Evolutionary conservation across 64 coral and sea anemone species (phyloP).

Genomic region (Dendrophyllia cribrosa): DNA sequence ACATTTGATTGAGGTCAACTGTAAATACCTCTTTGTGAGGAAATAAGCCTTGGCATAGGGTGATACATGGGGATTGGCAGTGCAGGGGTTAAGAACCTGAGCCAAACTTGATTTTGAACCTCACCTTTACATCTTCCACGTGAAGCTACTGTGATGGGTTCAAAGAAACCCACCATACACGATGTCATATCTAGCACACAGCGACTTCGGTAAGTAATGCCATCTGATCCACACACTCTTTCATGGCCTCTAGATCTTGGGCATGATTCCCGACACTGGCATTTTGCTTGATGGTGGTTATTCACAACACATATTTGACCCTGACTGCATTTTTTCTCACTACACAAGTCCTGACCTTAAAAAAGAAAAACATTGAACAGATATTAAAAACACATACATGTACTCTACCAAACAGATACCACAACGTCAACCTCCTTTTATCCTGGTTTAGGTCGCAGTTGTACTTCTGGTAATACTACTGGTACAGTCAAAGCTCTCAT

Average conservation of each 20-base stretch:
- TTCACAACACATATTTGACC: slow-evolving; percentile 77
- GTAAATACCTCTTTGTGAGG: too few species aligned
- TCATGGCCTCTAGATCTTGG: slow-evolving; percentile 19
- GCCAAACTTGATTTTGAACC: neutral
- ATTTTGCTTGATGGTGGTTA: slow-evolving; percentile 50
- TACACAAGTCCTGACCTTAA: slow-evolving; percentile 37
- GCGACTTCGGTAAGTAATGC: slow-evolving; percentile 68
- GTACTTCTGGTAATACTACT: too few species aligned
- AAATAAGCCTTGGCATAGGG: too few species aligned
- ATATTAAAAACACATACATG: too few species aligned
- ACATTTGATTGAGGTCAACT: too few species aligned
- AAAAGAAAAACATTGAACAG: too few species aligned
- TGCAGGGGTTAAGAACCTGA: too few species aligned
- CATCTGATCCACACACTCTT: slow-evolving; percentile 76
- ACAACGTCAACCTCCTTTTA: too few species aligned
- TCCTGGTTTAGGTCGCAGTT: too few species aligned
- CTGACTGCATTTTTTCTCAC: slow-evolving; percentile 55
- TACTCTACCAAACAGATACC: too few species aligned
- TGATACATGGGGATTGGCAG: too few species aligned
- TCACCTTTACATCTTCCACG: slow-evolving; percentile 65
- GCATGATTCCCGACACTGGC: slow-evolving; percentile 60
- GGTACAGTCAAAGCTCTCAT: too few species aligned
- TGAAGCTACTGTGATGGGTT: slow-evolving; percentile 61
- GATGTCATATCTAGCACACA: slow-evolving; percentile 87
- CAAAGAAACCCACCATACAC: slow-evolving; percentile 50